phyloP scores from a whole-genome alignment of 2,888 invertebrate species.

The Aporophyla lueneburgensis region DNA sequence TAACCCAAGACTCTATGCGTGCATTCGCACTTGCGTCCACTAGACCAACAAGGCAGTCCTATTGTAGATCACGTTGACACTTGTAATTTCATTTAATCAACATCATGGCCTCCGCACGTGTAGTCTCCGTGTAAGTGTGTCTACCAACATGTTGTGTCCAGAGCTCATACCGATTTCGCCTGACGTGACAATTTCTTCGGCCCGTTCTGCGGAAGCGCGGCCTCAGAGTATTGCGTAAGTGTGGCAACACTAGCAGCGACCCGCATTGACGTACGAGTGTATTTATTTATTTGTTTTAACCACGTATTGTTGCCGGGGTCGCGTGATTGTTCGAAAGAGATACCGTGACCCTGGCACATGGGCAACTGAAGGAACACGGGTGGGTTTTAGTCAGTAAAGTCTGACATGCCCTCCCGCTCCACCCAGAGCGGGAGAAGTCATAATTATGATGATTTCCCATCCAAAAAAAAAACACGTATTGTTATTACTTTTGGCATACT shows the following conservation, averaged over 20 bases:
- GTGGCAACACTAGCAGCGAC: conserved; percentile 32
- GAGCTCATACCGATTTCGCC: conserved; percentile 53
- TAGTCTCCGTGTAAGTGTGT: conserved; percentile 47
- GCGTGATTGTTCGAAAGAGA: no score
- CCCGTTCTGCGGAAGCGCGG: conserved; percentile 69
- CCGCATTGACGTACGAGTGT: conserved; percentile 26
- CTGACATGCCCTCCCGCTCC: no score
- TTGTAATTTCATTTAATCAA: conserved; percentile 12
- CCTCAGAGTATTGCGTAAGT: conserved; percentile 68
- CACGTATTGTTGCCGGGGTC: conserved; percentile 56
- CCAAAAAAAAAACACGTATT: no score
- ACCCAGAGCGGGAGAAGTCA: no score
- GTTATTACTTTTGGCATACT: conserved; percentile 11
- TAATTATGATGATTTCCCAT: no score
- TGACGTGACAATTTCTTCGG: conserved; percentile 72
- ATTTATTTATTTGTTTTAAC: conserved; percentile 30
- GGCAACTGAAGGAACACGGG: no score
- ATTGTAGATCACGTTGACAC: not conserved
- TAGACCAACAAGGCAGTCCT: not conserved
- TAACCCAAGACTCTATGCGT: not conserved
- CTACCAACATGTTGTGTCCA: conserved; percentile 48
- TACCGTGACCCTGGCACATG: no score
- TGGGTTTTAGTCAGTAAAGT: no score
- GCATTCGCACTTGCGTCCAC: not conserved
- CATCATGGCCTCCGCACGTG: conserved; percentile 26